Evolutionary conservation across 2,113 vertebrate genomes (phyloP), one percentile per base, ranked within the genome.

Genomic region (Tragelaphus imberbis): DNA sequence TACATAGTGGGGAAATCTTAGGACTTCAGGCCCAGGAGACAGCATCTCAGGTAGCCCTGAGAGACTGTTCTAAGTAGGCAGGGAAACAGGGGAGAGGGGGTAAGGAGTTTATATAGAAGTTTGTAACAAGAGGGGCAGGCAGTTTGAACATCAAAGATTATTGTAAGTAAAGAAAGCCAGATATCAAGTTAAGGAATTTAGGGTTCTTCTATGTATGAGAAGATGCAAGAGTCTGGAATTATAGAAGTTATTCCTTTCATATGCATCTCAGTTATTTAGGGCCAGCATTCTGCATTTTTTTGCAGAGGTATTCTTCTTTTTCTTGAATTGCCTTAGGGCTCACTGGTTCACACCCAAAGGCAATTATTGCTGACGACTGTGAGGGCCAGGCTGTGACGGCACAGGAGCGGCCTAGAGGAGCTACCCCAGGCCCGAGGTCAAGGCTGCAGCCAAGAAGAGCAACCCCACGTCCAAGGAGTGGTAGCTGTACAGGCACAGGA

Each of bases 351-450:
- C 71, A 75, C 11, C 4, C 8, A 44, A 75, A 44, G 71, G 14
- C 71, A 17, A 11, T 44, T 25, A 25, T 44, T 44, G 23, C 71
- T 75, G 16, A 75, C 25, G 3, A 75, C 68, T 75, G 21, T 75
- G 21, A 25, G 59, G 5, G 27, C 27, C 59, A 61, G 12, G 59
- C 11, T 61, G 27, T 0, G 0, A 14, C 0, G 0, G 59, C 27
- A 61, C 2, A 61, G 27, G 27, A 61, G 10, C 0, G 6, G 12
- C 12, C 27, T 61, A 61, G 27, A 58, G 56, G 56, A 58, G 56
- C 56, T 58, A 58, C 17, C 56, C 21, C 21, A 23, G 8, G 3
- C 23, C 56, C 21, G 7, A 56, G 55, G 55, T 56, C 55, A 23
- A 7, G 17, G 55, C 44, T 44, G 56, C 56, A 23, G 56, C 23